Evolutionary conservation across 2,888 invertebrate species (phyloP), one percentile per base, ranked within the genome.

Genomic region (Himalopsyche kuldschensis): DNA sequence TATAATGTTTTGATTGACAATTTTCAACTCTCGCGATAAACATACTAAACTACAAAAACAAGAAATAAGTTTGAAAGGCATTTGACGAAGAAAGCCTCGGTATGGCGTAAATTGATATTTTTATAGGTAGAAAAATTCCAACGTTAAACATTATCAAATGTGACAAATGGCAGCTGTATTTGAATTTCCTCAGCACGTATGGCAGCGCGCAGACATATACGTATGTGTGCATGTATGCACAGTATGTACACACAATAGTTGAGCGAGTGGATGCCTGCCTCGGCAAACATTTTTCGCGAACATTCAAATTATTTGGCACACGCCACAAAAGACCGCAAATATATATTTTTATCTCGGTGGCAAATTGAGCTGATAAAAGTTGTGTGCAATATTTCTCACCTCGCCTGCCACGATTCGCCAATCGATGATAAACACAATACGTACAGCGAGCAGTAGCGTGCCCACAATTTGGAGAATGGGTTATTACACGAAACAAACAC

Each of bases 121-220:
- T 55, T 55, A 1, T 20, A 20, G 20, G 55, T 24, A 55, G 55
- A 55, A 55, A 55, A 55, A 55, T 55, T 55, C 55, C 55, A 10
- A 55, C 30, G 30, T 75, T 75, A n/a, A 75, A 75, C 30, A 11
- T 75, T 32, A 75, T 75, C 75, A 75, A 75, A 75, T 31, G 75
- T 75, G 75, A 75, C 75, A 31, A 75, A 75, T 32, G 32, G 31
- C 75, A 75, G 75, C 75, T 75, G 75, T 75, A 75, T 75, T 75
- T 75, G 75, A 55, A 55, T 55, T 55, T 55, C 55, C 20, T 55
- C 10, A 20, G 55, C 55, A 20, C 55, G 55, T 55, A 55, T 6
- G 55, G 55, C 55, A 15, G 4, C 55, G 4, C 10, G 1, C 55
- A 41, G 5, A 24, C 55, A 55, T 5, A 55, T n/a, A 48, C 48